Base-by-base conservation (phyloP, 2,888 invertebrate genomes). In the Ophraella communa region DNA sequence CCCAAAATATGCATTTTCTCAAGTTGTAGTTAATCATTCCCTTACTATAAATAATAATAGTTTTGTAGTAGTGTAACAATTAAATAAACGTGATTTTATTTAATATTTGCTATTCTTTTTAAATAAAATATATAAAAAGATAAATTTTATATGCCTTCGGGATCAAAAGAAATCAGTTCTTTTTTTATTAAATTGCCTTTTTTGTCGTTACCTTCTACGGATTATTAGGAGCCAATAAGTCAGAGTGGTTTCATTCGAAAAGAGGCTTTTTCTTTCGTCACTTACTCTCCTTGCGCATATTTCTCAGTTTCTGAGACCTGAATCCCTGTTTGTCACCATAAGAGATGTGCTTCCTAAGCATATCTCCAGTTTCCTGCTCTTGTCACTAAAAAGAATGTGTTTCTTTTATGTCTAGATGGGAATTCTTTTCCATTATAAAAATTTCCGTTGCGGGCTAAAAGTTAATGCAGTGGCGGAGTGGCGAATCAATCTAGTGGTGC, bases 181-280 rank as follows among this genome's bases (percentile, higher is more conserved):
- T 20, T 21, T n/a, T 45, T 21, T 45, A 21, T 45, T 45, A n/a
- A n/a, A n/a, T 45, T 45, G 45, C n/a, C 45, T 45, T 45, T 44
- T 45, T 21, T 42, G 42, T 17, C 21, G 10, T 4, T n/a, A 45
- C 21, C 45, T 45, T 21, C 45, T 39, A 39, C 21, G 23, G 14
- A 47, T 47, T 47, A 56, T 45, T 57, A 57, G 17, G 20, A 57
- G 23, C 57, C 49, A 57, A 57, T 57, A 57, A 47, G 47, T 35
- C 47, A 47, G 45, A 57, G 57, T 57, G 56, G 56, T 56, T 56
- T 56, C 30, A 56, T 56, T 24, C 45, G 21, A 45, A 20, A 20
- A 45, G 17, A 18, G 30, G 56, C 18, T 49, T 47, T 49, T 33
- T 47, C 33, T 33, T 27, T 57, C 33, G 23, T 57, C 30, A 47